A percentile compares a stretch with the other conserved stretches of the same genome.
These are phyloP conservation scores for Anastatus disparis DNA, from an alignment of 1,140 invertebrate species.

Conservation along the genomic window DNA sequence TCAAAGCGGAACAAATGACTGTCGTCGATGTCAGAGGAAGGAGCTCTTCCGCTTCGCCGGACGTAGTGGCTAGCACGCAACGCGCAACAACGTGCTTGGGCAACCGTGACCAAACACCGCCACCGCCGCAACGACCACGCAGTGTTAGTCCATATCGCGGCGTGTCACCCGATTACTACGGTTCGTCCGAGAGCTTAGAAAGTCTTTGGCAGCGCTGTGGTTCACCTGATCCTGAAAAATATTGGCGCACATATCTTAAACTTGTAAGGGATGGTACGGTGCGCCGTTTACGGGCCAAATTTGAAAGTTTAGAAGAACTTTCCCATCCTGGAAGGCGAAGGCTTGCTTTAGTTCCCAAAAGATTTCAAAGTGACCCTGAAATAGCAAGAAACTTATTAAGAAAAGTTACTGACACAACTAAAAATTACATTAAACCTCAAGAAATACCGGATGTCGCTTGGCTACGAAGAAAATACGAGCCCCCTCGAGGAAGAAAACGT, in stretches of 20 bases:
- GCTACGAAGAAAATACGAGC: constrained; percentile 72
- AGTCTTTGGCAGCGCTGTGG: constrained; percentile 73
- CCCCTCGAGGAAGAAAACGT: constrained; percentile 60
- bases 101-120: constrained; percentile 52
- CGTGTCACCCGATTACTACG: constrained; percentile 45
- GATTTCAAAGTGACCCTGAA: constrained; percentile 81
- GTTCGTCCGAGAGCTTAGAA: constrained; percentile 71
- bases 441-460: constrained; percentile 73
- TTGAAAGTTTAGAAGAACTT: constrained; percentile 74
- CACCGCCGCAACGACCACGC: constrained; percentile 46
- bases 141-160: constrained; percentile 62
- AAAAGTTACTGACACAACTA: constrained; percentile 62
- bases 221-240: constrained; percentile 77
- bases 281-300: constrained; percentile 76
- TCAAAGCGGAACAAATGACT: constrained; percentile 39
- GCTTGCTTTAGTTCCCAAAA: constrained; percentile 65
- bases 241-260: constrained; percentile 76
- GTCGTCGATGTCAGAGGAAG: constrained; percentile 47
- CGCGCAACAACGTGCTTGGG: constrained; percentile 45
- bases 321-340: constrained; percentile 47
- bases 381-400: constrained; percentile 71
- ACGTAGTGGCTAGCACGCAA: constrained; percentile 52
- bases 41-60: constrained; percentile 55
- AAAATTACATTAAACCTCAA: constrained; percentile 63
- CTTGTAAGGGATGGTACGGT: constrained; percentile 81